Percentiles rank a stretch among this genome's conserved stretches.
Evolutionary conservation across 2,888 invertebrate genomes (phyloP).

Genomic region (Resseliella maxima): DNA sequence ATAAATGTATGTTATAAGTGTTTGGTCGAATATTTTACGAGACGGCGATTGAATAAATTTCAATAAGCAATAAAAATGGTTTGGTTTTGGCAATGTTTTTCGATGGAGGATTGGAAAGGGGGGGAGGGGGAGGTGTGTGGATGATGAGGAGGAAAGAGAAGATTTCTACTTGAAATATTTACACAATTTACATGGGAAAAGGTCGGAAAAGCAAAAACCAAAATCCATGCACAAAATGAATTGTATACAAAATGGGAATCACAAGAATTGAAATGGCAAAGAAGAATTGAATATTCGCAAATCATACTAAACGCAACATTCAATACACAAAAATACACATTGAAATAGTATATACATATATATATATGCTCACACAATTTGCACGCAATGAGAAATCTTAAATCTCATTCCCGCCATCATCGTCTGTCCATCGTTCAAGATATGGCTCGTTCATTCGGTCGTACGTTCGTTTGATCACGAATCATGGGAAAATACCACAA

Average conservation of each 20-base stretch:
- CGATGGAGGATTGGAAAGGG: too few relatives aligned
- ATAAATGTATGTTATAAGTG: background rate
- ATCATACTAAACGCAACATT: too few relatives aligned
- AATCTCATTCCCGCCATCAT: too few relatives aligned
- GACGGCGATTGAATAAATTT: slow-evolving; percentile 3
- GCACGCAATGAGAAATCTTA: background rate
- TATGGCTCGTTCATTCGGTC: background rate
- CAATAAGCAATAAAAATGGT: slow-evolving; percentile 11
- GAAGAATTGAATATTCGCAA: slow-evolving; percentile 6
- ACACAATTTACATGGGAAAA: slow-evolving; percentile 7
- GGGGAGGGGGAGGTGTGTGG: too few relatives aligned
- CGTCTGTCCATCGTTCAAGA: too few relatives aligned
- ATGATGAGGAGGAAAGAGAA: too few relatives aligned
- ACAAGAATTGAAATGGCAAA: background rate
- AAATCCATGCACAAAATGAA: slow-evolving; percentile 27
- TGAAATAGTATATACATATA: background rate
- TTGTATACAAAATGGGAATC: background rate
- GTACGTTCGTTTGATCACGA: background rate
- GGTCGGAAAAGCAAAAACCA: slow-evolving; percentile 8
- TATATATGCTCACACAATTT: background rate
- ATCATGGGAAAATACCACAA: background rate
- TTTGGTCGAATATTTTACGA: background rate
- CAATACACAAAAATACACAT: background rate
- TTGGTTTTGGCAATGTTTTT: background rate
- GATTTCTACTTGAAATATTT: background rate